Percentiles rank a stretch among this genome's conserved stretches.
Evolutionary conservation across 2,113 vertebrate species (phyloP).

Genomic region (Pterocles orientalis): DNA sequence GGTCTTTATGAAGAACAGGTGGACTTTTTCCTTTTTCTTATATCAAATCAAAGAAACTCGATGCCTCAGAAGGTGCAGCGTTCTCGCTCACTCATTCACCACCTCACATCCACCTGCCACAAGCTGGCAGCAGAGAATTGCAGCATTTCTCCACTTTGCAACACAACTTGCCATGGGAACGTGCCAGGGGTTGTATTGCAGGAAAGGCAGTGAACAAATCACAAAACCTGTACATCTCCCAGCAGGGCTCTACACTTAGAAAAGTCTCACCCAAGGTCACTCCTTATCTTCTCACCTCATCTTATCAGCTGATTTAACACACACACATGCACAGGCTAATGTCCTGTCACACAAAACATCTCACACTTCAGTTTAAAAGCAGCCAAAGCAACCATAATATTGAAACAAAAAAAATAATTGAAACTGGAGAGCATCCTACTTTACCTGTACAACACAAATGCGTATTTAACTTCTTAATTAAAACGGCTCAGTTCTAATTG

Average conservation of each 20-base stretch:
- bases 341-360: neutral
- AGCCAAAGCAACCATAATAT: neutral
- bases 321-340: neutral
- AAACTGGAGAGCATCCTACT: neutral
- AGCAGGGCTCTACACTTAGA: neutral
- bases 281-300: neutral
- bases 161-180: neutral
- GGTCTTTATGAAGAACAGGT: neutral
- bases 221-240: neutral
- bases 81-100: fast-evolving
- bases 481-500: neutral
- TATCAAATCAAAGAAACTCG: neutral
- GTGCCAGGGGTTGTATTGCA: neutral
- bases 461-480: neutral
- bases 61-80: neutral
- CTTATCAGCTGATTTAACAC: neutral
- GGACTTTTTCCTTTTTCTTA: neutral
- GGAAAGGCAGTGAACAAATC: neutral
- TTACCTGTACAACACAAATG: neutral
- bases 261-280: neutral
- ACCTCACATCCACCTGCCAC: neutral
- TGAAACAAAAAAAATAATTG: neutral
- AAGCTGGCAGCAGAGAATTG: neutral
- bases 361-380: neutral
- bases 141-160: neutral